Base-by-base conservation (phyloP, 2,113 vertebrate genomes). In the Redunca redunca region DNA sequence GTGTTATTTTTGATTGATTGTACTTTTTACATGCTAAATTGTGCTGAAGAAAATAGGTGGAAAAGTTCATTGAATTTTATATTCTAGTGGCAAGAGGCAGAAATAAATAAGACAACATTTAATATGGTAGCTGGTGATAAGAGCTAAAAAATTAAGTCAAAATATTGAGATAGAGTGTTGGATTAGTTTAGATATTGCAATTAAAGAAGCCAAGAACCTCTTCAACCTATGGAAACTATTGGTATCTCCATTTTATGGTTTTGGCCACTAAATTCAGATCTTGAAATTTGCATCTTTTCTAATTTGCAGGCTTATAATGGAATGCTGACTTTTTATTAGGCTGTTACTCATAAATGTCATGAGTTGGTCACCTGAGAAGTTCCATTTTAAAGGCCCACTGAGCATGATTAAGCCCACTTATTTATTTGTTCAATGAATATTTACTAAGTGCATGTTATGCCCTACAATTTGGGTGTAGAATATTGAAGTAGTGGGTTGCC, bases 401-500 rank as follows among this genome's bases (percentile, higher is more conserved):
- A 91, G 74, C 88, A 94, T 81, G 28, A 97, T 90, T 87, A 97
- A 97, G 86, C 5, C 36, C 40, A 74, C 74, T 74, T 89, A 60
- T 64, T 96, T 60, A 90, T 84, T 97, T 84, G 57, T 92, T 97
- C 40, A 90, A 81, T 46, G 81, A 96, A 71, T 92, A 95, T 88
- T 97, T 94, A 88, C 81, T 81, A 58, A 92, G 33, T 62, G 78
- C 48, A 53, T 85, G 80, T 77, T 95, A 94, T 96, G 83, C 71
- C 28, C n/a, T 62, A 90, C 46, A 97, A 12, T 94, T 92, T 92
- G 46, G 71, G 78, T 77, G 86, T 55, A 33, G 50, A 81, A 2
- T 84, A 17, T 36, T 92, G 55, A 95, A 67, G 3, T 12, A 36
- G 19, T 71, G 67, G n/a, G 19, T 71, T 71, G 5, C 19, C n/a